These are phyloP conservation scores for Eupelmus urozonus DNA, from an alignment of 2,888 invertebrate species.

Conservation along the genomic window DNA sequence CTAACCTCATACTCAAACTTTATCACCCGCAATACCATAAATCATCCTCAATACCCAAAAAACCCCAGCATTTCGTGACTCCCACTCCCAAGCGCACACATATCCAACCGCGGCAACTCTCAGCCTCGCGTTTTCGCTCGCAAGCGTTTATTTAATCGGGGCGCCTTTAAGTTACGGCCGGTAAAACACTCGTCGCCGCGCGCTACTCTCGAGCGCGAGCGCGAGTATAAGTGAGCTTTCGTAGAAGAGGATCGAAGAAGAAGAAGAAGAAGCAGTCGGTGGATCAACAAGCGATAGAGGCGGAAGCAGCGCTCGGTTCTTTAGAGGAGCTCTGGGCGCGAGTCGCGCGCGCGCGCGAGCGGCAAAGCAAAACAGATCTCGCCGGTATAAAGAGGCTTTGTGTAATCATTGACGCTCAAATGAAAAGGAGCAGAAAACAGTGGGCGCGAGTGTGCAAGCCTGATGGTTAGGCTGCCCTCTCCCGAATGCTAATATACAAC, in stretches of 20 bases:
- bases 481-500: constrained; percentile 31
- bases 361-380: constrained; percentile 54
- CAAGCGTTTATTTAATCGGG: constrained; percentile 69
- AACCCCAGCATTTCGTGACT: constrained; percentile 38
- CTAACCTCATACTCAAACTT: too few relatives aligned
- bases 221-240: constrained; percentile 59
- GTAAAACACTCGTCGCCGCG: constrained; percentile 68
- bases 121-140: too few relatives aligned
- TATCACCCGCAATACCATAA: too few relatives aligned
- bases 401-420: constrained; percentile 38
- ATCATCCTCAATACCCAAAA: too few relatives aligned
- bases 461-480: too few relatives aligned
- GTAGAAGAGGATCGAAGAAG: constrained; percentile 46
- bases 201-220: constrained; percentile 61
- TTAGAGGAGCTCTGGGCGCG: constrained; percentile 4
- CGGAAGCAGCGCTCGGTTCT: constrained; percentile 3
- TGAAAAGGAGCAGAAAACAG: constrained; percentile 51
- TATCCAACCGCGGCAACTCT: too few relatives aligned
- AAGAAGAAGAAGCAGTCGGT: constrained; percentile 26
- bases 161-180: constrained; percentile 65
- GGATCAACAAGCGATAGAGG: constrained; percentile 55
- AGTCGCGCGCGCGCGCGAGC: constrained; percentile 21
- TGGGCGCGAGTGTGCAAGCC: background rate
- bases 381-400: constrained; percentile 51
- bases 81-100: background rate